Conservation (phyloP, 1,140 invertebrate genomes). For the Goniozus legneri region DNA sequence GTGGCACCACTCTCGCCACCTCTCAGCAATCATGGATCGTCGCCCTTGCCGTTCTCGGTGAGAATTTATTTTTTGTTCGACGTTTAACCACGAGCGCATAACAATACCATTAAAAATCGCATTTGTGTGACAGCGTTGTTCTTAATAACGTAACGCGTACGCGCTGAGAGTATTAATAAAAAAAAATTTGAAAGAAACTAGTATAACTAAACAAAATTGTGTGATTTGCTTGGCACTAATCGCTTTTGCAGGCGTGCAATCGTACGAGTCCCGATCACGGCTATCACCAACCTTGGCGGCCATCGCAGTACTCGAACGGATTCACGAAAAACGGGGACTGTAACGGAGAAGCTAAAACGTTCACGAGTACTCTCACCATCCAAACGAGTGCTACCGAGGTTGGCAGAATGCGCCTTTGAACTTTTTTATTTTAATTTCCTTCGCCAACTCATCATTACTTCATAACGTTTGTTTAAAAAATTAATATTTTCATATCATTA, state of each 20-base stretch:
- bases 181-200: constrained; percentile 4
- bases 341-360: constrained; percentile 43
- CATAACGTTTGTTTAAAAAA: too few species aligned
- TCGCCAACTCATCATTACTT: not conserved
- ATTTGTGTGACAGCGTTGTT: too few species aligned
- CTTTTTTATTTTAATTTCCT: constrained; percentile 1
- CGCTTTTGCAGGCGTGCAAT: constrained; percentile 46
- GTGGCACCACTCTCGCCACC: constrained; percentile 57
- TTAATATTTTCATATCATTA: too few species aligned
- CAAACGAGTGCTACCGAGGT: constrained; percentile 41
- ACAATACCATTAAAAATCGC: too few species aligned
- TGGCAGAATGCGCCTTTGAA: constrained; percentile 23
- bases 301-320: constrained; percentile 23
- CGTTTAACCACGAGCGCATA: too few species aligned
- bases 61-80: constrained; percentile 17
- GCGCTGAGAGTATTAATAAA: too few species aligned
- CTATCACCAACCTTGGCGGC: constrained; percentile 16
- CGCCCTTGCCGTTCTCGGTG: constrained; percentile 48
- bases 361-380: constrained; percentile 50
- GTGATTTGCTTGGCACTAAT: constrained; percentile 42
- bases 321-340: constrained; percentile 24
- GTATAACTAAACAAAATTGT: constrained; percentile 33
- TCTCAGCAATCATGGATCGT: constrained; percentile 45
- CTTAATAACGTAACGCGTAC: too few species aligned
- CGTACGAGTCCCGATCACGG: constrained; percentile 30